Conservation (phyloP, 2,797 vertebrate genomes). For the Halcyon smyrnensis region DNA sequence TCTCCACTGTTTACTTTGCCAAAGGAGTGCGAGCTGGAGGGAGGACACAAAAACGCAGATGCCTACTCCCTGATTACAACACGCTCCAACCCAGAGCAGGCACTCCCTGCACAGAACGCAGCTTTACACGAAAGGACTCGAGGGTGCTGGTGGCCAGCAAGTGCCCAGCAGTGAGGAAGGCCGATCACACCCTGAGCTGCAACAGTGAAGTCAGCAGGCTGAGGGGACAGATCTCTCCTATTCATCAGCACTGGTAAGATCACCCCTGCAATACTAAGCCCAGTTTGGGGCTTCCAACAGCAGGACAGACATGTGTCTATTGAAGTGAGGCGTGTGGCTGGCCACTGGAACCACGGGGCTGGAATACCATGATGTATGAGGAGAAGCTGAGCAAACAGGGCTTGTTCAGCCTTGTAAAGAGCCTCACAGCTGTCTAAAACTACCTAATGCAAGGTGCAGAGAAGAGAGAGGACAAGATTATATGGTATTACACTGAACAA, state of each 20-base stretch:
- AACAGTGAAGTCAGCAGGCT: neutral
- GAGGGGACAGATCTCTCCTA: neutral
- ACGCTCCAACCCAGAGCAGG: rapidly evolving
- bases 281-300: neutral
- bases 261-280: neutral
- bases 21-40: neutral
- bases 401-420: neutral
- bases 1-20: neutral
- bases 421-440: neutral
- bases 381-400: neutral
- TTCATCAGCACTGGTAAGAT: neutral
- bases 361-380: neutral
- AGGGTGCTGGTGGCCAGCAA: neutral
- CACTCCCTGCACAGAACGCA: neutral
- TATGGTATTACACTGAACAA: neutral
- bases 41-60: neutral
- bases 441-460: neutral
- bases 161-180: neutral
- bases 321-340: neutral
- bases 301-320: neutral
- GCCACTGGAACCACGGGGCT: neutral
- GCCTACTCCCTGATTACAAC: rapidly evolving
- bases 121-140: neutral
- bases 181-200: neutral
- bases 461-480: neutral